Percentiles rank a stretch among this genome's conserved stretches.
phyloP scores from a whole-genome alignment of 1,140 invertebrate genomes.

The Artemia franciscana region DNA sequence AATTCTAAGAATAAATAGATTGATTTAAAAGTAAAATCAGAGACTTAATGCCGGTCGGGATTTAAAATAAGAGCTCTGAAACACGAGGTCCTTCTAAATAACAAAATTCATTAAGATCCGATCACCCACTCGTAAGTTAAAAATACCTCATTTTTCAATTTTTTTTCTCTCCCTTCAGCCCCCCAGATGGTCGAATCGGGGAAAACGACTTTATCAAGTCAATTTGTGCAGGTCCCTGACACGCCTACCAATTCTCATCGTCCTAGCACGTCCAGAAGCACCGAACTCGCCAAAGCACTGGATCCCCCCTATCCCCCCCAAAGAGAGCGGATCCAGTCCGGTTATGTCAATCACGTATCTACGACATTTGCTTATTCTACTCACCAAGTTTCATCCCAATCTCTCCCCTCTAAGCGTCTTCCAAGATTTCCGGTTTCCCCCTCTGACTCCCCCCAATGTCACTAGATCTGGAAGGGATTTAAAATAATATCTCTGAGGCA shows the following conservation, averaged over 20 bases:
- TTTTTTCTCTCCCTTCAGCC: no score
- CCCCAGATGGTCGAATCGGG: no score
- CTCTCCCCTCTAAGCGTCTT: background rate
- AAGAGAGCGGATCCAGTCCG: background rate
- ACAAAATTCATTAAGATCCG: no score
- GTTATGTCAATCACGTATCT: background rate
- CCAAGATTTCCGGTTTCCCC: background rate
- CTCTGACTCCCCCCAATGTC: background rate
- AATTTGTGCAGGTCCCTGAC: background rate
- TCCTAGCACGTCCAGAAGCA: background rate
- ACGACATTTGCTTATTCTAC: background rate
- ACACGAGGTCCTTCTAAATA: no score
- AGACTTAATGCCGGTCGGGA: no score
- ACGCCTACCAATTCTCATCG: background rate
- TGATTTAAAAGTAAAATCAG: no score
- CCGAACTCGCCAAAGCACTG: no score
- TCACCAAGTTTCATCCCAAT: background rate
- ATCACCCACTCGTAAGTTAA: no score
- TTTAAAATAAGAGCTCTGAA: no score
- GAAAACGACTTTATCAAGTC: no score
- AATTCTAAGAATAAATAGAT: no score
- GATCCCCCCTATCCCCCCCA: background rate
- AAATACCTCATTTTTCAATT: no score
- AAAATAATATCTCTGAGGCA: background rate
- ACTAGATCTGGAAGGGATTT: background rate